Conservation (phyloP, 2,888 invertebrate species). For the Philonicus albiceps region DNA sequence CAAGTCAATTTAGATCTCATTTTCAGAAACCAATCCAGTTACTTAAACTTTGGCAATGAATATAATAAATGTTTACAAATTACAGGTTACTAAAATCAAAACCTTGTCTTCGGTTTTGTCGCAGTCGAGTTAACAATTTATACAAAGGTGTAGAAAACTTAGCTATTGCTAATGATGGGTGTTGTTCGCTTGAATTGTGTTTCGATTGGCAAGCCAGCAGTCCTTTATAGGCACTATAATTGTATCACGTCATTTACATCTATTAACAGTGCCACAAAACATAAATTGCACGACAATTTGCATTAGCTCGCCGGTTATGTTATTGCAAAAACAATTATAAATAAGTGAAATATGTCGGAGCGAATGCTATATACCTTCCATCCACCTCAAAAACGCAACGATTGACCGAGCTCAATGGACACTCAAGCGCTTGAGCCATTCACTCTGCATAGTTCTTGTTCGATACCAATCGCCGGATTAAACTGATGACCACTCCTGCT, state of each 20-base stretch:
- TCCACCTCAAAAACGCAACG: background rate
- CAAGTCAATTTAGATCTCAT: no score
- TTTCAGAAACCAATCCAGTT: no score
- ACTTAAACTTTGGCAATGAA: no score
- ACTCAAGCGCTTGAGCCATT: background rate
- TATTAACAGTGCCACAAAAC: background rate
- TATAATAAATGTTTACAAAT: no score
- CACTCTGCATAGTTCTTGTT: background rate
- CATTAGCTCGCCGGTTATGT: background rate
- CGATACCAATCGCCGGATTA: background rate
- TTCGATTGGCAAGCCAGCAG: background rate
- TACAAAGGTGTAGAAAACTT: no score
- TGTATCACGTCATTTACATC: background rate
- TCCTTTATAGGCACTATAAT: background rate
- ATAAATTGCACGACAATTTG: background rate
- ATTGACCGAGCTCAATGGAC: background rate
- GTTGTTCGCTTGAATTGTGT: background rate
- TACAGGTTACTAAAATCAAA: no score
- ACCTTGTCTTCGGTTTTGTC: no score
- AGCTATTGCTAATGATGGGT: background rate
- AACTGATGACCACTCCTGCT: slow-evolving; percentile 7
- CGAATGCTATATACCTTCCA: background rate
- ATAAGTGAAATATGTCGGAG: background rate
- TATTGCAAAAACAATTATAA: background rate
- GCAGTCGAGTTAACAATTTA: no score